A percentile compares a stretch with the other conserved stretches of the same genome.
Evolutionary conservation across 2,113 vertebrate genomes (phyloP).

Genomic region (Pogona vitticeps): DNA sequence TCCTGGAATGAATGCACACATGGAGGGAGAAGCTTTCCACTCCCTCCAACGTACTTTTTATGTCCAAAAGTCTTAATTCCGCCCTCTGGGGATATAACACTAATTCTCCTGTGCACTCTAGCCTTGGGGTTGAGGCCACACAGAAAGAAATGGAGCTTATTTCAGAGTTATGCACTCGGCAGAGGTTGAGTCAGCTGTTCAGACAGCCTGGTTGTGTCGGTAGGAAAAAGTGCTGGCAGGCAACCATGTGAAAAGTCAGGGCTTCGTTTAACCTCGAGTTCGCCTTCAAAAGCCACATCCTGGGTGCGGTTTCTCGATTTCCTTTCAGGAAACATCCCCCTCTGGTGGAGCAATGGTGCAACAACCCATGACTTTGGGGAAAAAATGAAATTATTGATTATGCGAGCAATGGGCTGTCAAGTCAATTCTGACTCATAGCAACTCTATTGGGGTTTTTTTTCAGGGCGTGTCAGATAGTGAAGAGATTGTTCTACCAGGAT

Average conservation of each 20-base stretch:
- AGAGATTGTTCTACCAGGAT: too few species aligned
- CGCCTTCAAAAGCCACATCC: not conserved
- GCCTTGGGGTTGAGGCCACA: not conserved
- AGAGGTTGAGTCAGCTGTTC: not conserved
- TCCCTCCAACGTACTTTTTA: too few species aligned
- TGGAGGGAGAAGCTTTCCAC: not conserved
- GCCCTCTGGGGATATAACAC: not conserved
- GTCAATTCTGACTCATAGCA: too few species aligned
- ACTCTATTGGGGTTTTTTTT: too few species aligned
- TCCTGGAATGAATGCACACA: not conserved
- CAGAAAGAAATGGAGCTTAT: not conserved
- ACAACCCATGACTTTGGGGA: too few species aligned
- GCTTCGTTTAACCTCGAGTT: not conserved
- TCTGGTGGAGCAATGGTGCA: not conserved
- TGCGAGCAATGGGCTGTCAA: too few species aligned
- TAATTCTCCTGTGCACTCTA: too few species aligned
- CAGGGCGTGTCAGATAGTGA: too few species aligned
- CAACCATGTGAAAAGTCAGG: not conserved
- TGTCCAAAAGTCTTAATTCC: not conserved
- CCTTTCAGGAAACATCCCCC: not conserved
- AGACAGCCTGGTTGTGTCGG: not conserved
- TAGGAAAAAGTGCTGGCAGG: too few species aligned
- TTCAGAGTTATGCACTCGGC: not conserved
- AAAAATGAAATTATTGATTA: too few species aligned
- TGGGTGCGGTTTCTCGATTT: not conserved